Base-by-base conservation (phyloP, 2,113 vertebrate species). In the Leptosomus discolor region DNA sequence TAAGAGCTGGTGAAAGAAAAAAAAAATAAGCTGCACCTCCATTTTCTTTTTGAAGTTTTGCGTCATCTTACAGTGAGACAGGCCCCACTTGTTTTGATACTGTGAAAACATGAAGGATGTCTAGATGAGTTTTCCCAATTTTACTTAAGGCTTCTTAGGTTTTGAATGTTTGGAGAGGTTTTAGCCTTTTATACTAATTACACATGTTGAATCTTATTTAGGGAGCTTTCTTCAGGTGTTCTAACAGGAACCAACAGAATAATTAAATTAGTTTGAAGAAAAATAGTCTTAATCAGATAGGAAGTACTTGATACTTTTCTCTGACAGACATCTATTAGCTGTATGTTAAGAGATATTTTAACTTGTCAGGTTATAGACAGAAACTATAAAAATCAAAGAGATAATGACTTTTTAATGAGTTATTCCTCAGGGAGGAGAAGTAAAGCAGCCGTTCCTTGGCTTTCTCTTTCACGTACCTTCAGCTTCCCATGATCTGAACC, bases 401-500 rank as follows among this genome's bases (percentile, higher is more conserved):
- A 14, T 17, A 6, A 19, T 37, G 36, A 15, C 23, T 82, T 67
- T 20, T 43, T n/a, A 75, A 56, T 9, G 30, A 61, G 65, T 22
- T 2, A 2, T 30, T 92, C 48, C 39, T 76, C 45, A 10, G 8
- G 29, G 56, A 74, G 48, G 34, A 75, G 74, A 76, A 36, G 18
- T 30, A 34, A 58, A 84, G 41, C 68, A 51, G 16, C 73, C 2
- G 1, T 69, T 74, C 41, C 41, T 81, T 64, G 37, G 41, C 39
- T 53, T 58, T 88, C 54, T 48, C 20, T 82, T 75, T 77, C 37
- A 32, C 0, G 1, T 70, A 37, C 61, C 43, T 82, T 69, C 27
- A 5, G 21, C 22, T 53, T 36, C 34, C 32, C 0, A 12, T n/a
- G 60, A 57, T 70, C 51, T 0, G 0, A 39, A 61, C 81, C 88